Base-by-base conservation (phyloP, 2,888 invertebrate species). In the Dolichopus griseipennis region DNA sequence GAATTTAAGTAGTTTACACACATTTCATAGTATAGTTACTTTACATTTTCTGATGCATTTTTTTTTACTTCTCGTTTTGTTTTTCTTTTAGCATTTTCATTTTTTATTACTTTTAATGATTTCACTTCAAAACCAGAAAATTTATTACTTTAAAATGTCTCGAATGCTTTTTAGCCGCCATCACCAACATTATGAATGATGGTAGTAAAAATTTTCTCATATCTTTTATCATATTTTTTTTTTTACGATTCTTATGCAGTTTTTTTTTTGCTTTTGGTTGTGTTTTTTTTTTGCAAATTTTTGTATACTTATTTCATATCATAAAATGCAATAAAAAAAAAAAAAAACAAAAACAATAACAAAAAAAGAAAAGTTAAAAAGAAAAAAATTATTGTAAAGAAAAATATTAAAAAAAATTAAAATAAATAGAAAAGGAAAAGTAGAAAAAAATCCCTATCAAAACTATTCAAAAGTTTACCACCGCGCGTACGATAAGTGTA, bases 51-150 rank as follows among this genome's bases (percentile, higher is more conserved):
- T 41, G 3, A 6, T 41, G 8, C 4, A 41, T 12, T 12, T 41
- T 41, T 41, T 41, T 41, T 41, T n/a, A n/a, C 43, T 9, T 9
- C 7, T 15, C 7, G 10, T 43, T 34, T 7, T 9, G 9, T 34
- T 7, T 7, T 9, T 34, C 34, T 34, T 34, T 34, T 7, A 9
- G 6, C 9, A 37, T 37, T 18, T 52, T 9, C 10, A 43, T 18
- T 12, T 18, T 52, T 18, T 12, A 12, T 52, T 52, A 12, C 18
- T 18, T 52, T 52, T 52, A 52, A 52, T 52, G 52, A 52, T 52
- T 52, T 52, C 52, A 52, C 52, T 52, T 52, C 52, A 52, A 52
- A 52, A 52, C 52, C 52, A 52, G 52, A 52, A 52, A 52, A 52
- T 52, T 52, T 52, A 52, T 52, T 52, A 52, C 52, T 52, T 52